These are phyloP conservation scores for Leistus spinibarbis DNA, from an alignment of 2,888 invertebrate species.

Conservation along the genomic window DNA sequence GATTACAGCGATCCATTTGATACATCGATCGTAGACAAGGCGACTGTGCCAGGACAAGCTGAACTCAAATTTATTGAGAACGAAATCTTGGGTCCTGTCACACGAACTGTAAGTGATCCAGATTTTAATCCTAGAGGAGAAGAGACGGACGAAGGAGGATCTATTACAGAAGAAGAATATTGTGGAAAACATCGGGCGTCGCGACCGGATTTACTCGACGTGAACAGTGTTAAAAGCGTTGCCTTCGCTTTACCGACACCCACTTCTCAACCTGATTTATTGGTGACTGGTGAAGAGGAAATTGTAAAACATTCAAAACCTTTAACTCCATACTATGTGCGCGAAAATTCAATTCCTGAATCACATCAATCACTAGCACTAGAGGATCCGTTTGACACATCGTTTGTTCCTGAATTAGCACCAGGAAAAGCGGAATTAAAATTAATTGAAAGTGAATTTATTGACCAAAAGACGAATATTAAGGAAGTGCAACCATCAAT, in stretches of 20 bases:
- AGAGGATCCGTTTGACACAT: constrained; percentile 72
- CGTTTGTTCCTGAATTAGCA: constrained; percentile 61
- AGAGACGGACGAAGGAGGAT: too few relatives aligned
- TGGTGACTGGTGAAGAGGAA: constrained; percentile 64
- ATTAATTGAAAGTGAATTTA: constrained; percentile 62
- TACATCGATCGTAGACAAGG: constrained; percentile 75
- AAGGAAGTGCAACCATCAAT: too few relatives aligned
- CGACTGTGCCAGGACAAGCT: constrained; percentile 76
- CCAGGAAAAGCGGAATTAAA: constrained; percentile 65
- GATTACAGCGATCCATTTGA: constrained; percentile 85
- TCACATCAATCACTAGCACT: constrained; percentile 56
- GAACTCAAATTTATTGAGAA: constrained; percentile 80
- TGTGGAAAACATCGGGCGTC: constrained; percentile 62
- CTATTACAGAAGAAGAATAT: constrained; percentile 46
- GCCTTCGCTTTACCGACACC: constrained; percentile 67
- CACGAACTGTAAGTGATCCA: constrained; percentile 65
- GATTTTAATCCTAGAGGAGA: constrained; percentile 82
- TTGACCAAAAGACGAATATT: constrained; percentile 49
- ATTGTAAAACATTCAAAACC: constrained; percentile 69
- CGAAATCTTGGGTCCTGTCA: constrained; percentile 68
- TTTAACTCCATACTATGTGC: constrained; percentile 79
- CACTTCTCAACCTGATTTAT: constrained; percentile 58
- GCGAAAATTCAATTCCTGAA: constrained; percentile 65
- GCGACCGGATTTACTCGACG: constrained; percentile 64
- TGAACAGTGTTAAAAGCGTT: constrained; percentile 57